These are phyloP conservation scores for Pithecia hirsuta DNA, from an alignment of 2,797 vertebrate species.

Conservation along the genomic window DNA sequence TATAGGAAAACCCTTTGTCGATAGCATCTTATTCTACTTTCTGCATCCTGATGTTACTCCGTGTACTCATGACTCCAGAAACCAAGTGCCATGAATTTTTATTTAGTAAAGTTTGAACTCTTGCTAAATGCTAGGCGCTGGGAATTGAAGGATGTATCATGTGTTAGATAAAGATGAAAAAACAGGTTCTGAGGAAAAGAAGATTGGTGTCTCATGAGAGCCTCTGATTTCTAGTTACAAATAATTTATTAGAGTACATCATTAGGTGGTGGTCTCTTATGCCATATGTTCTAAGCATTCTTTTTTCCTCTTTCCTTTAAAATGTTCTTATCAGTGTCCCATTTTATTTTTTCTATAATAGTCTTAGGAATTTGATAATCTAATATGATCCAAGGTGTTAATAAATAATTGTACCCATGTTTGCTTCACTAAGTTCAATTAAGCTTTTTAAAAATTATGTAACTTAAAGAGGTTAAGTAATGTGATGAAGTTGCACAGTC, in stretches of 20 bases:
- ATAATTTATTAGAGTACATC: not conserved
- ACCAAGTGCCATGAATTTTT: not conserved
- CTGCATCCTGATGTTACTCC: not conserved
- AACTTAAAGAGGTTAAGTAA: not conserved
- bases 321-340: not conserved
- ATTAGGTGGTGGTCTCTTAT: not conserved
- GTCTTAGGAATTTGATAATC: not conserved
- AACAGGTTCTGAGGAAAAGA: not conserved
- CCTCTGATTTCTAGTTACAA: not conserved
- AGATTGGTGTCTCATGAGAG: not conserved
- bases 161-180: not conserved
- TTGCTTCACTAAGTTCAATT: not conserved
- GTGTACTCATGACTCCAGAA: not conserved
- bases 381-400: not conserved
- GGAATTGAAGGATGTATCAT: not conserved
- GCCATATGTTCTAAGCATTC: not conserved
- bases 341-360: not conserved
- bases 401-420: not conserved
- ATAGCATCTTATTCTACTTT: not conserved
- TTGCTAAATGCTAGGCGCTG: not conserved
- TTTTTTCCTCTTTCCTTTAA: not conserved
- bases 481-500: not conserved
- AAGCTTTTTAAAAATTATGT: not conserved
- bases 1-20: not conserved
- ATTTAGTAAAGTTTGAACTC: not conserved